These are phyloP conservation scores for Plebejus melissa DNA, from an alignment of 2,888 invertebrate genomes.

Conservation along the genomic window DNA sequence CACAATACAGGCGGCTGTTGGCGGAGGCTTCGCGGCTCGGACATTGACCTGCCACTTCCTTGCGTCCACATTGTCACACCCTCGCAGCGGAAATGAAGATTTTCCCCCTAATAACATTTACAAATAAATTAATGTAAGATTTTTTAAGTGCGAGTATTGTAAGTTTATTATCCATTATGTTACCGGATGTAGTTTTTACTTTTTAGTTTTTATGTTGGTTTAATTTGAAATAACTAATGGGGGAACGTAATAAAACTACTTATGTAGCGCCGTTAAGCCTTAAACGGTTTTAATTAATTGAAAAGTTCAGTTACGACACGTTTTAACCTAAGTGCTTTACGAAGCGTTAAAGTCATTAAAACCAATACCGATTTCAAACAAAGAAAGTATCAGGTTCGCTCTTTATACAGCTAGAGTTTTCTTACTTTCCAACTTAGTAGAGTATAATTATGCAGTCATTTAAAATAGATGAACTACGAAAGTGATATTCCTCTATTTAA, in stretches of 20 bases:
- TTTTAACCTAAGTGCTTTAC: constrained; percentile 9
- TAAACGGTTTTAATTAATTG: constrained; percentile 1
- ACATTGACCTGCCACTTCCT: constrained; percentile 38
- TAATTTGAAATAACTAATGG: background rate
- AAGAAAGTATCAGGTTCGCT: constrained; percentile 12
- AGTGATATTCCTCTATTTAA: background rate
- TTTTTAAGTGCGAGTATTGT: constrained; percentile 9
- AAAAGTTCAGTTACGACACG: constrained; percentile 1
- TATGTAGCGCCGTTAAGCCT: background rate
- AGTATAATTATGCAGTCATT: background rate
- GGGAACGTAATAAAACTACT: background rate
- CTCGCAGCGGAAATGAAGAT: constrained; percentile 24
- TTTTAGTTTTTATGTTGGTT: background rate
- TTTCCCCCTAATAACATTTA: constrained; percentile 19
- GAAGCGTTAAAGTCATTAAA: constrained; percentile 17
- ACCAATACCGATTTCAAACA: constrained; percentile 12
- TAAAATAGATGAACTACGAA: background rate
- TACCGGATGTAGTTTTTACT: background rate
- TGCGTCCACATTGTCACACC: constrained; percentile 35
- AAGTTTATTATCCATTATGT: background rate
- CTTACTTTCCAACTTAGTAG: constrained; percentile 6
- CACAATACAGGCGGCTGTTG: constrained; percentile 28
- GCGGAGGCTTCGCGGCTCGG: constrained; percentile 38
- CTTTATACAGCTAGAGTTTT: background rate
- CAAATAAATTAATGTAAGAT: constrained; percentile 28